phyloP scores from a whole-genome alignment of 2,113 vertebrate genomes.

The Tylochromis polylepis region DNA sequence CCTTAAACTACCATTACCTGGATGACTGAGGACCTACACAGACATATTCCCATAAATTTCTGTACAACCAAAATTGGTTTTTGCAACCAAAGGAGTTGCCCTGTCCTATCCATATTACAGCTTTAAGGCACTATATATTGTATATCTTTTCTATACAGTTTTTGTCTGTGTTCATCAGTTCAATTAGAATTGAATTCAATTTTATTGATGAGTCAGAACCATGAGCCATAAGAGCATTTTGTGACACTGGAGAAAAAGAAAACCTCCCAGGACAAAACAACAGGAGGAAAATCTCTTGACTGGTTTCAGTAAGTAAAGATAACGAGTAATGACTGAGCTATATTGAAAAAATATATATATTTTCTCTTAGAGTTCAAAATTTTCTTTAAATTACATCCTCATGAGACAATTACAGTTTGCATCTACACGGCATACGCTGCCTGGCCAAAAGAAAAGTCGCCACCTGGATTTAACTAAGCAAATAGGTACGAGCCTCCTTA shows the following conservation, averaged over 20 bases:
- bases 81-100: not conserved
- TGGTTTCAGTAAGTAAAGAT: not conserved
- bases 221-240: not conserved
- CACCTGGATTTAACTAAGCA: too few species aligned
- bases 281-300: not conserved
- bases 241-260: not conserved
- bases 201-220: not conserved
- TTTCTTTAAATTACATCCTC: too few species aligned
- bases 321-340: not conserved
- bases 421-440: not conserved
- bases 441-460: too few species aligned
- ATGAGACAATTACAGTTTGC: too few species aligned
- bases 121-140: not conserved
- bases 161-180: not conserved
- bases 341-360: not conserved
- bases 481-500: too few species aligned
- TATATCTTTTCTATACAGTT: not conserved
- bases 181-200: not conserved
- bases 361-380: not conserved
- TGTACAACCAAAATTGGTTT: not conserved
- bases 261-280: not conserved
- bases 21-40: not conserved
- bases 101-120: not conserved
- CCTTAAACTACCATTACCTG: not conserved
- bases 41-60: not conserved